A percentile compares a stretch with the other conserved stretches of the same genome.
These are phyloP conservation scores for Pantherophis guttatus DNA, from an alignment of 2,113 vertebrate species.

Conservation along the genomic window DNA sequence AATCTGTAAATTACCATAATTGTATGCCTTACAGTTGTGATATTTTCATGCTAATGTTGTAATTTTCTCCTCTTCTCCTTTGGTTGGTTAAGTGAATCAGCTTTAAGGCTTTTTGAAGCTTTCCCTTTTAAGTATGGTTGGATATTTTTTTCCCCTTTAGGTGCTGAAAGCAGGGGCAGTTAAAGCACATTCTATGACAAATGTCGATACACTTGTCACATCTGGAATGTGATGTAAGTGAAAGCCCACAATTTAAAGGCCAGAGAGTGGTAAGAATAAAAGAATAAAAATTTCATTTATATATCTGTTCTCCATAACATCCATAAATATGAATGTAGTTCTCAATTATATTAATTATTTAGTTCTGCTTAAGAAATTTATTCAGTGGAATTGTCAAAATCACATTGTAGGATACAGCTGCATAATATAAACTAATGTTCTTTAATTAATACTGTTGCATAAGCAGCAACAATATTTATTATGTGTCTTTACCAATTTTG, in stretches of 20 bases:
- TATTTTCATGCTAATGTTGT: slow-evolving; percentile 48
- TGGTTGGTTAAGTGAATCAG: slow-evolving; percentile 17
- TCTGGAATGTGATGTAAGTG: not conserved
- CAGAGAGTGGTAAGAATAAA: slow-evolving; percentile 14
- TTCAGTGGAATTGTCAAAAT: slow-evolving; percentile 24
- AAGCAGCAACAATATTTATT: not conserved
- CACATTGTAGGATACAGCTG: not conserved
- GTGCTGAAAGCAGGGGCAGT: slow-evolving; percentile 2
- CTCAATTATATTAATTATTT: slow-evolving; percentile 30
- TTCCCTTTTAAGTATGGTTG: slow-evolving; percentile 15
- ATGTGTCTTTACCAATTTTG: not conserved
- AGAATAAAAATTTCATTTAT: slow-evolving; percentile 15
- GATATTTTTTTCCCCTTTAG: rapidly evolving
- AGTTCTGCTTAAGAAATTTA: slow-evolving; percentile 26
- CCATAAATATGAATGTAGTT: not conserved
- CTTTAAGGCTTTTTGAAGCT: slow-evolving; percentile 41
- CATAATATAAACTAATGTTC: not conserved
- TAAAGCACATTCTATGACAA: slow-evolving; percentile 26
- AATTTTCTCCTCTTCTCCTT: slow-evolving; percentile 37
- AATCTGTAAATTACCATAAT: slow-evolving; percentile 45
- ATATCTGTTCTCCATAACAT: not conserved
- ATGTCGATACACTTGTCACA: not conserved
- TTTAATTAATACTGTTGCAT: slow-evolving; percentile 25
- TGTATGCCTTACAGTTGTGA: slow-evolving; percentile 26
- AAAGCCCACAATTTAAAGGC: slow-evolving; percentile 25